phyloP scores from a whole-genome alignment of 1,140 invertebrate genomes.

The Calosoma granatense region DNA sequence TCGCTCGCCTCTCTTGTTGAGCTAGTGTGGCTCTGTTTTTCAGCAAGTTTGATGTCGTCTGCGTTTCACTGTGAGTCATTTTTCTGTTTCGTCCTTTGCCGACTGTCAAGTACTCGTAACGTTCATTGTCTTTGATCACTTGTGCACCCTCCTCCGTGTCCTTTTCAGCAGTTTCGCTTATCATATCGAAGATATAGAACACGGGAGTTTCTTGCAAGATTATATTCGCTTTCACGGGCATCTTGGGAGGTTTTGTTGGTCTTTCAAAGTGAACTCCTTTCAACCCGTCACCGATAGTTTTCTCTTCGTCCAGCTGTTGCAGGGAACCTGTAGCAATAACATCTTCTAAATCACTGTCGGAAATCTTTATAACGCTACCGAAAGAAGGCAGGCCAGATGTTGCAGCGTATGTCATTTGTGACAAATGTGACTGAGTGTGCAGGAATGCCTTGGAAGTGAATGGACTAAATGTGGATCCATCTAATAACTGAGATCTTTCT shows the following conservation, averaged over 20 bases:
- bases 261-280: background rate
- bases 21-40: constrained; percentile 52
- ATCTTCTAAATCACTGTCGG: background rate
- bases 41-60: constrained; percentile 45
- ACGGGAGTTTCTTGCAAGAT: constrained; percentile 55
- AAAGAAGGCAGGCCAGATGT: background rate
- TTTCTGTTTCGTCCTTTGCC: constrained; percentile 52
- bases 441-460: background rate
- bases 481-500: background rate
- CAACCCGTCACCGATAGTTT: background rate
- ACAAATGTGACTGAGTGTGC: background rate
- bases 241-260: background rate
- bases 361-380: background rate
- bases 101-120: constrained; percentile 50
- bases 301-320: background rate
- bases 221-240: constrained; percentile 44
- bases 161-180: constrained; percentile 47
- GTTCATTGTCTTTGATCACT: constrained; percentile 46
- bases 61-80: constrained; percentile 49
- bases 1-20: constrained; percentile 38
- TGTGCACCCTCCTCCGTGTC: constrained; percentile 42
- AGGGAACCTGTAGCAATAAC: background rate
- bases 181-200: constrained; percentile 50
- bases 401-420: background rate
- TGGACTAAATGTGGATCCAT: background rate